Evolutionary conservation across 1,140 invertebrate species (phyloP), one percentile per base, ranked within the genome.

Genomic region (Pygmarrhopalites habei): DNA sequence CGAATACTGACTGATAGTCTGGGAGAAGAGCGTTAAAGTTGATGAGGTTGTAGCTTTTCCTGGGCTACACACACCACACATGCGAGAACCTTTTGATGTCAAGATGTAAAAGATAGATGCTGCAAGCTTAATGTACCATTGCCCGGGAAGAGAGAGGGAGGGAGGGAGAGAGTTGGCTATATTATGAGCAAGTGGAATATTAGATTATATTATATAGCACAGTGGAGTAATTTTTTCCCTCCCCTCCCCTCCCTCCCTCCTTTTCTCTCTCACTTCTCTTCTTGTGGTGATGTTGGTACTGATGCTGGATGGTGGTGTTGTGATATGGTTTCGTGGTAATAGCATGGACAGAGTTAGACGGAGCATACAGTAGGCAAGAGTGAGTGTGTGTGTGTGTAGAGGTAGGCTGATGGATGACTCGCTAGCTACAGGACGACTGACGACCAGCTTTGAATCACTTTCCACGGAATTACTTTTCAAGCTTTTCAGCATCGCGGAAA

Each of bases 401-500:
- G 41, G 26, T 17, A n/a, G 23, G 52, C 32, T 60, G 47, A 30
- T 60, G 49, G 49, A 49, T 46, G 25, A 46, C 39, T 58, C 21
- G 41, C 55, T 15, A 21, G 47, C 17, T n/a, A n/a, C 28, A 28
- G 49, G 23, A 26, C n/a, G 14, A 51, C 39, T 60, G 29, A 47
- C 57, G 43, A 58, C 58, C 26, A 29, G 30, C 43, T n/a, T 39
- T 60, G 51, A 60, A 60, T 60, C 59, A 60, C 59, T 60, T 60
- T 53, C 59, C 43, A 52, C 32, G 29, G 59, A 60, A 60, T 60
- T 60, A 35, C 59, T 35, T 60, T 60, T 60, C 59, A 52, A 26
- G 23, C 59, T 35, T 60, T 60, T 60, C 59, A 52, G 49, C 49
- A 23, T 28, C 28, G 49, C 49, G 49, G 49, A 52, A 52, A 52